Evolutionary conservation across 2,888 invertebrate species (phyloP).

Genomic region (Acrobasis suavella): DNA sequence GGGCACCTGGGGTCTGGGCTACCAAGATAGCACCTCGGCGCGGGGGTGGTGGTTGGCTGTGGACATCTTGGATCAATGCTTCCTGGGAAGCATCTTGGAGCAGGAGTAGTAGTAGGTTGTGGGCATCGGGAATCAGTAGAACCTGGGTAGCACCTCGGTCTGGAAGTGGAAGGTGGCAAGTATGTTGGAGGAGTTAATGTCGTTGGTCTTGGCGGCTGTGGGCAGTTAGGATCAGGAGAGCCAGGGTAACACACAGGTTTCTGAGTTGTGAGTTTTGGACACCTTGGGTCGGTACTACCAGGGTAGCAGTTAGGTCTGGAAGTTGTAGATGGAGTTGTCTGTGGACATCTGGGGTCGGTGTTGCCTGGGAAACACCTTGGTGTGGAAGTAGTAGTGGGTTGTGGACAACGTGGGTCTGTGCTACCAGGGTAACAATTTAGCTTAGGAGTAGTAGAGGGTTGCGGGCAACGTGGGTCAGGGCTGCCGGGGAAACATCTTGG

Average conservation of each 20-base stretch:
- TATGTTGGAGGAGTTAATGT: constrained; percentile 38
- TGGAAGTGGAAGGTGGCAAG: constrained; percentile 18
- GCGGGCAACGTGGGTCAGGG: constrained; percentile 45
- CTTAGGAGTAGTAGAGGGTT: constrained; percentile 34
- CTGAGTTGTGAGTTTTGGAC: constrained; percentile 42
- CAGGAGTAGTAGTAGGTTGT: constrained; percentile 34
- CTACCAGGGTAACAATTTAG: constrained; percentile 56
- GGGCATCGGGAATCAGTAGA: constrained; percentile 38
- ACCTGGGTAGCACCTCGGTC: constrained; percentile 31
- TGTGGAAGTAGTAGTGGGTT: constrained; percentile 31
- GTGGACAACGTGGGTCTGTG: constrained; percentile 46
- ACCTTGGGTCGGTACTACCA: constrained; percentile 46
- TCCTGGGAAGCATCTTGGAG: constrained; percentile 44
- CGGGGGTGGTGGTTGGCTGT: constrained; percentile 31
- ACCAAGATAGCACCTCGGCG: constrained; percentile 39
- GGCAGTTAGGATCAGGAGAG: constrained; percentile 48
- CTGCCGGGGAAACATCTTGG: constrained; percentile 51
- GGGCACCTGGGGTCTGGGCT: constrained; percentile 40
- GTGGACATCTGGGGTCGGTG: constrained; percentile 35
- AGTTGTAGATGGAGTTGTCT: constrained; percentile 30
- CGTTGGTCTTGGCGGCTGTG: constrained; percentile 45
- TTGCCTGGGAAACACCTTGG: constrained; percentile 43
- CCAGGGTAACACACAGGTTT: constrained; percentile 40
- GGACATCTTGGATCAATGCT: constrained; percentile 61
- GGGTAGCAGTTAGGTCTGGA: constrained; percentile 45